phyloP scores from a whole-genome alignment of 37 sponge, comb jelly and placozoan genomes.

The Cliona cf. orientalis region DNA sequence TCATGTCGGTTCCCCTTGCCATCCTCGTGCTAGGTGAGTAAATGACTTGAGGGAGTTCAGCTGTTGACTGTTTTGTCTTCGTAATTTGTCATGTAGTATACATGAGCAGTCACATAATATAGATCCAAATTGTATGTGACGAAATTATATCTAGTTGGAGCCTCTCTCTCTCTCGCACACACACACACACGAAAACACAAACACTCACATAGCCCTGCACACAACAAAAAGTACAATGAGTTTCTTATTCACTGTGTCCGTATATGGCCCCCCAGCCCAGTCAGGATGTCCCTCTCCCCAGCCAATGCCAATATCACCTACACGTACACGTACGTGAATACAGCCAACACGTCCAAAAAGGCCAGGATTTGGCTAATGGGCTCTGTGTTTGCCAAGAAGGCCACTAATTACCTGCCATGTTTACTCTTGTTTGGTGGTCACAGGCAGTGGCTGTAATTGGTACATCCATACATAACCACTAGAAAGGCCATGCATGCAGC shows the following conservation, averaged over 20 bases:
- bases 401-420: not conserved
- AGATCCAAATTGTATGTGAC: too few species aligned
- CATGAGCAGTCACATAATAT: not conserved
- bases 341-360: too few species aligned
- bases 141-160: not conserved
- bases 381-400: too few species aligned
- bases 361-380: too few species aligned
- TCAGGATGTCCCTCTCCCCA: too few species aligned
- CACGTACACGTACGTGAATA: slow-evolving; percentile 2
- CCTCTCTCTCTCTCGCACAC: not conserved
- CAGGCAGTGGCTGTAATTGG: too few species aligned
- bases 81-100: not conserved
- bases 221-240: not conserved
- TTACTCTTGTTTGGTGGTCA: not conserved
- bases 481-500: too few species aligned
- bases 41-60: not conserved
- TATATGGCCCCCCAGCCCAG: too few species aligned
- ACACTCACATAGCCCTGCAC: not conserved
- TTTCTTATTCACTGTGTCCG: too few species aligned
- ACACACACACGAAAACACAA: slow-evolving; percentile 13
- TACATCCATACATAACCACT: too few species aligned
- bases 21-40: slow-evolving; percentile 56
- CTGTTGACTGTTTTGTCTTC: not conserved
- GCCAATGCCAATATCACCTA: too few species aligned
- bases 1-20: slow-evolving; percentile 61